These are phyloP conservation scores for Musca domestica DNA, from an alignment of 1,140 invertebrate species.

Conservation along the genomic window DNA sequence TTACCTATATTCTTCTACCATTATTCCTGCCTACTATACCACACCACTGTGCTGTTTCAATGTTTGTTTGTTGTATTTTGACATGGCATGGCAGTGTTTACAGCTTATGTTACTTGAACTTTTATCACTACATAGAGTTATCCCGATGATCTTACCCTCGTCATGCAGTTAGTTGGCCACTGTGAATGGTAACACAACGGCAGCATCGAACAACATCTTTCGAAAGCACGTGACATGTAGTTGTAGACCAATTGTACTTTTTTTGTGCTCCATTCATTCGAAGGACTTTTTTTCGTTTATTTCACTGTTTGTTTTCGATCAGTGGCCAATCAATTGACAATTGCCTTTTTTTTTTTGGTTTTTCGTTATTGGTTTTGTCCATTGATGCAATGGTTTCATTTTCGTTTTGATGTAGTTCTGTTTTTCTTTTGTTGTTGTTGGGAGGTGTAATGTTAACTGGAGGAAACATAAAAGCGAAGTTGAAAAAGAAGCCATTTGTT, in stretches of 20 bases:
- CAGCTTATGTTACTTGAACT: too few species aligned
- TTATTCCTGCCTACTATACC: too few species aligned
- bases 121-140: too few species aligned
- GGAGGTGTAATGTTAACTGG: neutral
- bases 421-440: neutral
- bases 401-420: neutral
- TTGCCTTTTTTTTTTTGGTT: neutral
- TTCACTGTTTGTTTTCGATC: neutral
- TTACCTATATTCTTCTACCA: too few species aligned
- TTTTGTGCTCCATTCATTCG: neutral
- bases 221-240: conserved; percentile 14
- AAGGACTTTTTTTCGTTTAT: neutral
- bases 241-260: conserved; percentile 4
- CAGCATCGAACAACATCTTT: too few species aligned
- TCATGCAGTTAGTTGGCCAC: too few species aligned
- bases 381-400: too few species aligned
- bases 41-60: too few species aligned
- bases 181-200: too few species aligned
- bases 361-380: neutral
- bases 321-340: conserved; percentile 11
- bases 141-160: too few species aligned
- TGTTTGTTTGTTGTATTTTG: too few species aligned
- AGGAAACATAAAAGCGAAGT: neutral
- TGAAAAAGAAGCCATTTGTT: conserved; percentile 17
- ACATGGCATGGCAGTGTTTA: too few species aligned